Percentiles rank a stretch among this genome's conserved stretches.
Evolutionary conservation across 2,888 invertebrate species (phyloP).

Genomic region (Clunio marinus): DNA sequence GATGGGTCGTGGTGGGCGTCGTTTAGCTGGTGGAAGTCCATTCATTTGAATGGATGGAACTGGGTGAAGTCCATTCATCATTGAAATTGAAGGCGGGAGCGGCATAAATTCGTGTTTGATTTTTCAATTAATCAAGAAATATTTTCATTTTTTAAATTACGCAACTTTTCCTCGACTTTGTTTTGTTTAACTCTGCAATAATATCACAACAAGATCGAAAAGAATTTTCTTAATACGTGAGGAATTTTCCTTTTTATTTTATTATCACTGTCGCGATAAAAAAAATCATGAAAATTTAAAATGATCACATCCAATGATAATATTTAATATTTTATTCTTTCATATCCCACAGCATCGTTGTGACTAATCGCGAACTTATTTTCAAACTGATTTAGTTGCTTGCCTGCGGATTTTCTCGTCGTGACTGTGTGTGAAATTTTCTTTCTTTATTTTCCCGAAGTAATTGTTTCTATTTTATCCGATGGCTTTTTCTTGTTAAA

Average conservation of each 20-base stretch:
- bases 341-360: neutral
- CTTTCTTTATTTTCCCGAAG: neutral
- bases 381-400: constrained; percentile 14
- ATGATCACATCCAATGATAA: neutral
- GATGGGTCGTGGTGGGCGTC: neutral
- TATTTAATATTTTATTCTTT: too few species aligned
- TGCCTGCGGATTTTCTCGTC: neutral
- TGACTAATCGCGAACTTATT: constrained; percentile 28
- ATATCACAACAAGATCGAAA: too few species aligned
- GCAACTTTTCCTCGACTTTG: neutral
- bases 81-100: constrained; percentile 30
- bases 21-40: neutral
- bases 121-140: constrained; percentile 1
- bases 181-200: neutral
- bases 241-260: neutral
- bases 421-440: neutral
- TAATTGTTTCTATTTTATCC: neutral
- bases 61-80: constrained; percentile 30
- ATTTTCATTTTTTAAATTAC: too few species aligned
- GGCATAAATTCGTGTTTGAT: constrained; percentile 27
- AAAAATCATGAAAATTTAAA: neutral
- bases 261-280: neutral
- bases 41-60: neutral
- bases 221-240: too few species aligned
- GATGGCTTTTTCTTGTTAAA: neutral